Base-by-base conservation (phyloP, 53 echinoderm and acorn worm genomes). In the Patiria pectinifera region DNA sequence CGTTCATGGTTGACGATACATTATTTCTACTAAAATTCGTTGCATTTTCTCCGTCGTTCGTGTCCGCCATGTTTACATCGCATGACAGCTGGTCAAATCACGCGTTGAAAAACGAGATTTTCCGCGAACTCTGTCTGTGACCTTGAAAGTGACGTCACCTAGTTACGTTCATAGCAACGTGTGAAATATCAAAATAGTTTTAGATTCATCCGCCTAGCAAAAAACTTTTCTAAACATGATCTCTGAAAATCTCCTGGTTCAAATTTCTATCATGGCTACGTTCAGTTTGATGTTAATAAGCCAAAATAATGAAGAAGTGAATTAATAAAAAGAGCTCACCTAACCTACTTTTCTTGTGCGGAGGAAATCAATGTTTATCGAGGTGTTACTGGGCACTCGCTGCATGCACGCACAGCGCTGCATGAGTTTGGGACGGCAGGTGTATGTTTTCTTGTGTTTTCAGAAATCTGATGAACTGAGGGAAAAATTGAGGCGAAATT, bases 31-130 rank as follows among this genome's bases (percentile, higher is more conserved):
- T 59, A 44, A 78, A 25, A 60, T 88, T 76, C 62, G 44, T 76
- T 4, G 63, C 84, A 90, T 46, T 93, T 48, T 69, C 58, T 9
- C 91, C 82, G 47, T 80, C 25, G 76, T 76, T 22, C 76, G 6
- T 76, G 11, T 66, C 66, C 84, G 95, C 91, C 95, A 95, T 95
- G 95, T 93, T 95, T 93, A 91, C 93, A 86, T 93, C 15, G 53
- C 53, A 8, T 76, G 76, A 24, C 25, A 26, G 43, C 44, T 43
- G 76, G 26, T 24, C 4, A 90, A 80, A 3, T 87, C 87, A 49
- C 87, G 87, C 87, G 87, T 26, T 74, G 76, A 77, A 60, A n/a
- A 43, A 72, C 74, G 69, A 53, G 53, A 69, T 80, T 81, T 48
- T n/a, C 13, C 90, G 90, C 45, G 90, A 89, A 3, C 60, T 45